Evolutionary conservation across 2,113 vertebrate genomes (phyloP).

Genomic region (Vicugna pacos): DNA sequence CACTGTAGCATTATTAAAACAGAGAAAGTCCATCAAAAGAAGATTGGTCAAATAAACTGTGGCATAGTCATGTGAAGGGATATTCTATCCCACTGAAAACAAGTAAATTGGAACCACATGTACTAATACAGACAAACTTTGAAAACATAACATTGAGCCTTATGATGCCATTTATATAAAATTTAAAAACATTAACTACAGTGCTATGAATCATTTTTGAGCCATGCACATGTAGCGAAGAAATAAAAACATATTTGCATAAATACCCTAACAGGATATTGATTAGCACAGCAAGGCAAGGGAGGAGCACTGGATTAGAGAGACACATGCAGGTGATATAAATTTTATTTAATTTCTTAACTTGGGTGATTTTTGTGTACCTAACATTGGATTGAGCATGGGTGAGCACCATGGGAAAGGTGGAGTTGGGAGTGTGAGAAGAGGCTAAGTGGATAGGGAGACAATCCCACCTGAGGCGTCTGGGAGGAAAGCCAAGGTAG

Average conservation of each 20-base stretch:
- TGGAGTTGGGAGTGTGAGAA: neutral
- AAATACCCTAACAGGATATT: neutral
- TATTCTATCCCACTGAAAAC: neutral
- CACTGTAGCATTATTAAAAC: neutral
- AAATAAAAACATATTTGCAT: neutral
- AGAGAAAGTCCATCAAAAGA: neutral
- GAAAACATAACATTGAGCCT: neutral
- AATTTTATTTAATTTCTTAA: neutral
- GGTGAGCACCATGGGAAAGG: neutral
- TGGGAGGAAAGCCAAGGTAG: neutral
- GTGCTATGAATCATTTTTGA: conserved; percentile 32
- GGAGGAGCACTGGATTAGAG: neutral
- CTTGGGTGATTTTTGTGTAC: neutral
- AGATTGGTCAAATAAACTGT: neutral
- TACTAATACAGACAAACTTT: neutral
- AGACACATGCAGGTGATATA: neutral
- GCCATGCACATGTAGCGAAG: neutral
- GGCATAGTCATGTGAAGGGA: neutral
- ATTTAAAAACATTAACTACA: neutral
- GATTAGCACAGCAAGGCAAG: neutral
- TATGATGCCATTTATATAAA: neutral
- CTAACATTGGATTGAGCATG: neutral
- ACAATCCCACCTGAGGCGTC: neutral
- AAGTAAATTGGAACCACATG: neutral
- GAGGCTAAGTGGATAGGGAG: neutral